These are phyloP conservation scores for Heliconius hermathena DNA, from an alignment of 1,140 invertebrate genomes.

Conservation along the genomic window DNA sequence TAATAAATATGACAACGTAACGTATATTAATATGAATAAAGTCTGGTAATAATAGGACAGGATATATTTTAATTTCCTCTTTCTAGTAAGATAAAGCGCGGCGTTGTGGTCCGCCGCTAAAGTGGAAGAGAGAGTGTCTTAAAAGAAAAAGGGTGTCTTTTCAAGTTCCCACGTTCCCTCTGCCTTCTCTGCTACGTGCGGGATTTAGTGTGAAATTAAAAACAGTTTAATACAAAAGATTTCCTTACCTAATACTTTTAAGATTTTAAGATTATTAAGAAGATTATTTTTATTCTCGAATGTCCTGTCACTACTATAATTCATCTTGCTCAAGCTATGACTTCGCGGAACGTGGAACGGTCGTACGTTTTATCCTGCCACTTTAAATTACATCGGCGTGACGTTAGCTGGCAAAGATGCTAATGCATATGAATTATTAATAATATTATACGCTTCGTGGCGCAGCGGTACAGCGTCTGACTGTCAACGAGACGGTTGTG, in stretches of 20 bases:
- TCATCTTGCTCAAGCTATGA: constrained; percentile 47
- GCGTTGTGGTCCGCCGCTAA: too few species aligned
- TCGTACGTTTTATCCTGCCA: constrained; percentile 40
- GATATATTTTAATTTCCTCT: too few species aligned
- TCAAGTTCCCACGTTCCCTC: too few species aligned
- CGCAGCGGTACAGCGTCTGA: too few species aligned
- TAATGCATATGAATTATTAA: constrained; percentile 29
- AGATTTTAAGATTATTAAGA: constrained; percentile 27
- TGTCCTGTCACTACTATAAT: constrained; percentile 37
- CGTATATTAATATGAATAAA: too few species aligned
- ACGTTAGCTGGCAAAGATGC: constrained; percentile 16
- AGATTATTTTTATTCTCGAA: constrained; percentile 22
- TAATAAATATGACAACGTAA: too few species aligned
- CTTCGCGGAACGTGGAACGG: constrained; percentile 41
- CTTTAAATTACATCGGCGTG: constrained; percentile 42
- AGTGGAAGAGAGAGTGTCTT: too few species aligned
- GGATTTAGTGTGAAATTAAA: neutral
- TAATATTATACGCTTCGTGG: neutral
- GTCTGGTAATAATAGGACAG: too few species aligned
- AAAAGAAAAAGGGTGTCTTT: too few species aligned
- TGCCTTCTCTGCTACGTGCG: too few species aligned
- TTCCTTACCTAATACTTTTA: constrained; percentile 1
- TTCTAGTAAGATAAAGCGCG: too few species aligned
- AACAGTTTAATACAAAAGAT: neutral
- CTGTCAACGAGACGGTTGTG: too few species aligned